Evolutionary conservation across 2,888 invertebrate genomes (phyloP).

Genomic region (Dolichopus griseipennis): DNA sequence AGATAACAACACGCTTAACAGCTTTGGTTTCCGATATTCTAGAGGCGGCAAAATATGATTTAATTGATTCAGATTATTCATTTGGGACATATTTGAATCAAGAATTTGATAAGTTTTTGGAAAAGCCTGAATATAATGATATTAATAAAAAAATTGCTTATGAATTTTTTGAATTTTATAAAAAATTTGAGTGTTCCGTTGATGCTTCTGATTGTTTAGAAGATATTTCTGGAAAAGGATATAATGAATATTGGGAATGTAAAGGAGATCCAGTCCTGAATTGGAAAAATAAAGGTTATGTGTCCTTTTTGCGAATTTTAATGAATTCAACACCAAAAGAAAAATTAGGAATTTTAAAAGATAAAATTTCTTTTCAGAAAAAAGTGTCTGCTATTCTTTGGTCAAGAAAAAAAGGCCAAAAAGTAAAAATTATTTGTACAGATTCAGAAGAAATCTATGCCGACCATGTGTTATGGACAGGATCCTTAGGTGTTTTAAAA

Average conservation of each 20-base stretch:
- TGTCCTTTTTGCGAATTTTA: conserved; percentile 59
- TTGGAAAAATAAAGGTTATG: conserved; percentile 64
- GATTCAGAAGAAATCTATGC: conserved; percentile 44
- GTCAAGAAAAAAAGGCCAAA: conserved; percentile 31
- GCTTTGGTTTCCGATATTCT: conserved; percentile 38
- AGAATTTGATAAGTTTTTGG: conserved; percentile 27
- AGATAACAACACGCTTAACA: conserved; percentile 34
- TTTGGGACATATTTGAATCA: conserved; percentile 33
- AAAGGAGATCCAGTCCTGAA: conserved; percentile 59
- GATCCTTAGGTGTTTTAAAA: conserved; percentile 55
- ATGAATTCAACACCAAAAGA: conserved; percentile 35
- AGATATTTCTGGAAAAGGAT: conserved; percentile 57
- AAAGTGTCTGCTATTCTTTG: conserved; percentile 32
- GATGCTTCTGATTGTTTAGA: conserved; percentile 58
- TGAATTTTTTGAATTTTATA: conserved; percentile 52
- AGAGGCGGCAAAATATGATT: conserved; percentile 30
- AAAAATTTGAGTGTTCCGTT: conserved; percentile 43
- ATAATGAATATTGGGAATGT: conserved; percentile 55
- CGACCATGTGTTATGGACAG: conserved; percentile 54
- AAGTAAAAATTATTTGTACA: conserved; percentile 31
- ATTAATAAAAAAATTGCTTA: conserved; percentile 41
- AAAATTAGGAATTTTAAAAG: conserved; percentile 32
- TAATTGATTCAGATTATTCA: conserved; percentile 30
- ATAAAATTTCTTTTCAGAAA: conserved; percentile 34
- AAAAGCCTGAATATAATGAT: conserved; percentile 31